Conservation (phyloP, 92 coral and sea anemone species). For the Isaurus tuberculatus region DNA sequence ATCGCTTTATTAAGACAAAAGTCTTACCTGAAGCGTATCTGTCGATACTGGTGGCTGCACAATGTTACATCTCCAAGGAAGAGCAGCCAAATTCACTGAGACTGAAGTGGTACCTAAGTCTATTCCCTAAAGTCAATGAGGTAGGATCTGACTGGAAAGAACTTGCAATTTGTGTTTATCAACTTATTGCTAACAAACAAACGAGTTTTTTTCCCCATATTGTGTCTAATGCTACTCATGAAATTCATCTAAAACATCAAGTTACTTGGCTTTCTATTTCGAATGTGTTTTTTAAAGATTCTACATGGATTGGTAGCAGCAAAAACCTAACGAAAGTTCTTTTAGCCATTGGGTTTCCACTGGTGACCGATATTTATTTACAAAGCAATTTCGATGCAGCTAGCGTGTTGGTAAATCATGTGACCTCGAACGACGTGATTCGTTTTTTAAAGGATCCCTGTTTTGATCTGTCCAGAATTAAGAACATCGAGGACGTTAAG, state of each 20-base stretch:
- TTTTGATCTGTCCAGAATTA: not conserved
- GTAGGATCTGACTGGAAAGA: constrained; percentile 37
- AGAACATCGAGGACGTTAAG: not conserved
- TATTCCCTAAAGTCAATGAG: constrained; percentile 22
- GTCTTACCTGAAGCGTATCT: constrained; percentile 77
- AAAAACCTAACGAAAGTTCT: not conserved
- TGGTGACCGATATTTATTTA: not conserved
- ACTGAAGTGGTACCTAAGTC: constrained; percentile 15
- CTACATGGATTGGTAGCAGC: not conserved
- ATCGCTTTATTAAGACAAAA: constrained; percentile 65
- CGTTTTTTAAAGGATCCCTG: not conserved
- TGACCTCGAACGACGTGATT: constrained; percentile 17
- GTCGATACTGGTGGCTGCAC: constrained; percentile 68
- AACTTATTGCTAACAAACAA: constrained; percentile 4
- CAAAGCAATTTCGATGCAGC: constrained; percentile 21
- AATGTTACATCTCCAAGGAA: constrained; percentile 39
- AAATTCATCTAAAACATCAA: not conserved
- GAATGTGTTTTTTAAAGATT: constrained; percentile 57
- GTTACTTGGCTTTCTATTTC: constrained; percentile 64
- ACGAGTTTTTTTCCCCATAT: constrained; percentile 11
- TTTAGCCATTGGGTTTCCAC: constrained; percentile 12
- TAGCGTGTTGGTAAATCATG: not conserved
- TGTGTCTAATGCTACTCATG: not conserved
- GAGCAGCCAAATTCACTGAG: constrained; percentile 16
- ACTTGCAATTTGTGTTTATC: constrained; percentile 17